These are phyloP conservation scores for Zootermopsis nevadensis DNA, from an alignment of 2,888 invertebrate species.

Conservation along the genomic window DNA sequence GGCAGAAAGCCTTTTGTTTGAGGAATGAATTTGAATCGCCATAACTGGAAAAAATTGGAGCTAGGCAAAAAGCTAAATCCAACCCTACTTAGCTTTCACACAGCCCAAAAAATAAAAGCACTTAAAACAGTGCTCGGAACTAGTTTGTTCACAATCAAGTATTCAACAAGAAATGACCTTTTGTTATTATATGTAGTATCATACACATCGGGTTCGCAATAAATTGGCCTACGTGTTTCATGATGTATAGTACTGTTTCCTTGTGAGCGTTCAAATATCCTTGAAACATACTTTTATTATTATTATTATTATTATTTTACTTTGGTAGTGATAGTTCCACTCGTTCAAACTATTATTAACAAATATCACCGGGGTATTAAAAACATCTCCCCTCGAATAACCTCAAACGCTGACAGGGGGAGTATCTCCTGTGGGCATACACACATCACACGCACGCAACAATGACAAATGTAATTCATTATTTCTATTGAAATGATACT, in stretches of 20 bases:
- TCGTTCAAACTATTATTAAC: constrained; percentile 53
- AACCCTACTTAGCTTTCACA: constrained; percentile 67
- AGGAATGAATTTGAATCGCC: constrained; percentile 61
- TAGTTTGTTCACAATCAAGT: constrained; percentile 58
- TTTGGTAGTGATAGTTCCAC: constrained; percentile 53
- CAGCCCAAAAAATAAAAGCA: constrained; percentile 74
- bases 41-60: constrained; percentile 63
- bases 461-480: constrained; percentile 43
- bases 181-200: constrained; percentile 50
- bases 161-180: constrained; percentile 54
- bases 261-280: constrained; percentile 52
- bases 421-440: constrained; percentile 47
- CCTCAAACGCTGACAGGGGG: constrained; percentile 50
- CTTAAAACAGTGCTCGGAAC: constrained; percentile 75
- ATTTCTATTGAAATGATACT: constrained; percentile 37
- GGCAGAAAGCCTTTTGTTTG: constrained; percentile 55
- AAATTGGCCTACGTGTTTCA: constrained; percentile 51
- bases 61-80: constrained; percentile 69
- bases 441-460: constrained; percentile 47
- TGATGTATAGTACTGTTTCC: constrained; percentile 45
- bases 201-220: constrained; percentile 55
- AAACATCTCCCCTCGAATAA: constrained; percentile 52
- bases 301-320: constrained; percentile 50
- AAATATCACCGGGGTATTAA: constrained; percentile 53
- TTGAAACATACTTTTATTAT: constrained; percentile 50